phyloP scores from a whole-genome alignment of 2,797 vertebrate genomes.

The Falco biarmicus region DNA sequence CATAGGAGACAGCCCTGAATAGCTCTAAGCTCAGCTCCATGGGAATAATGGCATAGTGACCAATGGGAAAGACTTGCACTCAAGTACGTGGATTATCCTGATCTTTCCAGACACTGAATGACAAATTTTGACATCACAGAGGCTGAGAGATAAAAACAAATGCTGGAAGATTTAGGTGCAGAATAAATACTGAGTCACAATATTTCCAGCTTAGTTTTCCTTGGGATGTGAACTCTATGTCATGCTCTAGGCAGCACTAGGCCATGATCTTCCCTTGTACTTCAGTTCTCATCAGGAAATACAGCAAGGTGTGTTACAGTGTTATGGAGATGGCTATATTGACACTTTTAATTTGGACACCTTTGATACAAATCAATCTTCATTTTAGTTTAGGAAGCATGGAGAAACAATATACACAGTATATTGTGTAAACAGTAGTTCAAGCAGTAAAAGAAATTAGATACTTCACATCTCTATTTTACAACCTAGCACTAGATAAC shows the following conservation, averaged over 20 bases:
- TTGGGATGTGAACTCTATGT: neutral
- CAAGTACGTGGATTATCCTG: neutral
- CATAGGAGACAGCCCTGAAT: neutral
- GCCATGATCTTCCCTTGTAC: neutral
- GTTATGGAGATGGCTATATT: neutral
- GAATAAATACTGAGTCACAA: neutral
- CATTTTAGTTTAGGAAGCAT: neutral
- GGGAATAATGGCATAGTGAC: neutral
- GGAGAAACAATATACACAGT: neutral
- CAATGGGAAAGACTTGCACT: neutral
- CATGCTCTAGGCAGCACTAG: neutral
- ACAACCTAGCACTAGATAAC: neutral
- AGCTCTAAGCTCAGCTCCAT: neutral
- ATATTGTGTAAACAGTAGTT: neutral
- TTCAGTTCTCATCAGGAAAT: neutral
- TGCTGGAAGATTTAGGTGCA: neutral
- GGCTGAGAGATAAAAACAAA: neutral
- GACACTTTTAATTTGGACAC: neutral
- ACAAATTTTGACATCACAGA: neutral
- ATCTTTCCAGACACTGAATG: neutral
- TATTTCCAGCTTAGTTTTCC: neutral
- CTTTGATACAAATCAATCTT: neutral
- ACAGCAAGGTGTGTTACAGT: neutral
- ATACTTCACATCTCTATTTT: neutral
- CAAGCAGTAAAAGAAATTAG: neutral